A percentile compares a stretch with the other conserved stretches of the same genome.
Evolutionary conservation across 2,888 invertebrate species (phyloP).

Genomic region (Molanna angustata): DNA sequence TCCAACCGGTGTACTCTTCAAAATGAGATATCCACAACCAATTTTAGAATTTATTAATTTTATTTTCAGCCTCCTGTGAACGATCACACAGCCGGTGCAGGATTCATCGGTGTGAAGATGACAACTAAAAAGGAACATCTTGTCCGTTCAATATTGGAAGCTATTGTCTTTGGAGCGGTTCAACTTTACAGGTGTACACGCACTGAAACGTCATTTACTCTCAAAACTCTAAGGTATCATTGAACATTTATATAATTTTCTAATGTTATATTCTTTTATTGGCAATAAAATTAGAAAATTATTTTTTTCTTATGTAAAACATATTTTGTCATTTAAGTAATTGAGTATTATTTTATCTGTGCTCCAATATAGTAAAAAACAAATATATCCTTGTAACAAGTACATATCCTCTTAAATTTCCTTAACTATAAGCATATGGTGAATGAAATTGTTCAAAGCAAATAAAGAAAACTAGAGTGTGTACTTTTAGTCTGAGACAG

Average conservation of each 20-base stretch:
- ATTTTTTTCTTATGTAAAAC: background rate
- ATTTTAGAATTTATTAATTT: too few relatives aligned
- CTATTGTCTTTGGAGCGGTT: conserved; percentile 76
- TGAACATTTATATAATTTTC: background rate
- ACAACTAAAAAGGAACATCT: conserved; percentile 76
- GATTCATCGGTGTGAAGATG: conserved; percentile 74
- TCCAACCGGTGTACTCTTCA: too few relatives aligned
- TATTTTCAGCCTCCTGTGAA: conserved; percentile 78
- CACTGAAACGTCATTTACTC: conserved; percentile 62
- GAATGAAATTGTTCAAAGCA: too few relatives aligned
- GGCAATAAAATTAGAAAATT: too few relatives aligned
- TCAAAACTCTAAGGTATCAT: conserved; percentile 60
- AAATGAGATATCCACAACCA: too few relatives aligned
- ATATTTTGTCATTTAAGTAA: background rate
- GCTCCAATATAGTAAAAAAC: too few relatives aligned
- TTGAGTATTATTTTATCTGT: too few relatives aligned
- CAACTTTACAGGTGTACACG: conserved; percentile 74
- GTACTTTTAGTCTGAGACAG: too few relatives aligned
- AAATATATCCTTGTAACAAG: too few relatives aligned
- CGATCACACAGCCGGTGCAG: conserved; percentile 79
- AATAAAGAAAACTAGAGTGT: too few relatives aligned
- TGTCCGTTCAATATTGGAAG: conserved; percentile 80
- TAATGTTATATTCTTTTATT: background rate
- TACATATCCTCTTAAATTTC: too few relatives aligned
- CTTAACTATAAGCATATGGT: too few relatives aligned